These are phyloP conservation scores for Plectropomus leopardus DNA, from an alignment of 2,113 vertebrate genomes.

Conservation along the genomic window DNA sequence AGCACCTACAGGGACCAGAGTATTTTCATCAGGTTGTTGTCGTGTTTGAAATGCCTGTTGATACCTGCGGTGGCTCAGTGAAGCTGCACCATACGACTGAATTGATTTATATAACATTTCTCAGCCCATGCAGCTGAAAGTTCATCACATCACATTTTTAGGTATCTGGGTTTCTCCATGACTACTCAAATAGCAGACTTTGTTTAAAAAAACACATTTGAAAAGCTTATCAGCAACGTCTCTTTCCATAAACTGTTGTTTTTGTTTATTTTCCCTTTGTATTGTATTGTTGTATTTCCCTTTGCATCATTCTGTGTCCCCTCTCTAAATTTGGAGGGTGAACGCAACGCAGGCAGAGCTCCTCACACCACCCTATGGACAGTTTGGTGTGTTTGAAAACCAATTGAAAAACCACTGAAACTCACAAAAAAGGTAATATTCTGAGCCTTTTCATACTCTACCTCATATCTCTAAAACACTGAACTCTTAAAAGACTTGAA, in stretches of 20 bases:
- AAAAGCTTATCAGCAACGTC: no score
- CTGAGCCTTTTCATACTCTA: not conserved
- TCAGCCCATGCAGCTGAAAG: not conserved
- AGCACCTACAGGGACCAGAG: conserved; percentile 30
- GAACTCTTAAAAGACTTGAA: not conserved
- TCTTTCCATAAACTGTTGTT: no score
- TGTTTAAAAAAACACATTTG: no score
- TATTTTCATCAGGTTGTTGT: conserved; percentile 28
- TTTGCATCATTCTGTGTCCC: no score
- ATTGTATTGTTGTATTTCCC: no score
- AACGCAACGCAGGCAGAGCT: no score
- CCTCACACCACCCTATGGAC: no score
- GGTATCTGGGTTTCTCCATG: no score
- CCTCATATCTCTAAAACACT: not conserved
- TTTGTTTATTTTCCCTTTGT: no score
- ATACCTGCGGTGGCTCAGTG: conserved; percentile 9
- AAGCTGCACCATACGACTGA: not conserved
- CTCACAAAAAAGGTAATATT: not conserved
- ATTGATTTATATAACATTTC: conserved; percentile 1
- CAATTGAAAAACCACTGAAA: not conserved
- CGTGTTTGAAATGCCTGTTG: conserved; percentile 33
- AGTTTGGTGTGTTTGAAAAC: not conserved
- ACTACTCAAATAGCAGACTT: no score
- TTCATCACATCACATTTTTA: no score
- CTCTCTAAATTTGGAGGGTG: no score